Conservation (phyloP, 2,797 vertebrate species). For the Champsocephalus gunnari region DNA sequence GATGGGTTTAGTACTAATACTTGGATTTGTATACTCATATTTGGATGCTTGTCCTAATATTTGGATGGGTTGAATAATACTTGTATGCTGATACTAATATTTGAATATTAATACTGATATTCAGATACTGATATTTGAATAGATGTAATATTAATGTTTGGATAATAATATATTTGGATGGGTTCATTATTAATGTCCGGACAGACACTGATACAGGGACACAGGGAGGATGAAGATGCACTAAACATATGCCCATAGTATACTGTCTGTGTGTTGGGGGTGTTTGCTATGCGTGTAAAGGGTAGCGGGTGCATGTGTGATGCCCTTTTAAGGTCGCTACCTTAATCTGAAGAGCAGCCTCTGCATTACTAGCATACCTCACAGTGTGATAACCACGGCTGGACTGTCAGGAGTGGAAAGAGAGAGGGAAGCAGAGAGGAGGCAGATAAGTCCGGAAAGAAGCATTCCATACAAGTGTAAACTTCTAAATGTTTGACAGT, state of each 20-base stretch:
- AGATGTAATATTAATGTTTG: too few species aligned
- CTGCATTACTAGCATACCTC: conserved; percentile 71
- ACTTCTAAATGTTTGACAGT: conserved; percentile 40
- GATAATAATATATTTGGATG: too few species aligned
- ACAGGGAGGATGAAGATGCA: neutral
- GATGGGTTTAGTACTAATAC: too few species aligned
- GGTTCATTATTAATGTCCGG: too few species aligned
- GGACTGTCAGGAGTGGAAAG: conserved; percentile 4
- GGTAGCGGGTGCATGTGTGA: conserved; percentile 26
- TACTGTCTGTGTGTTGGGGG: neutral
- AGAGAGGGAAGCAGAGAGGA: conserved; percentile 4
- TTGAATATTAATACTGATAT: too few species aligned
- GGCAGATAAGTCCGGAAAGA: conserved; percentile 28
- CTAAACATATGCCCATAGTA: neutral
- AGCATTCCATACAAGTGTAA: conserved; percentile 21
- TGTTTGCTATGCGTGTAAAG: neutral
- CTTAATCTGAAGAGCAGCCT: conserved; percentile 54
- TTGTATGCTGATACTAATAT: too few species aligned
- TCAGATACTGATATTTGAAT: too few species aligned
- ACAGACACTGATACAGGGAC: too few species aligned
- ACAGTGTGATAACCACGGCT: conserved; percentile 58
- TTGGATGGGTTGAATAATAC: too few species aligned
- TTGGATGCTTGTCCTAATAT: too few species aligned
- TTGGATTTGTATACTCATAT: too few species aligned
- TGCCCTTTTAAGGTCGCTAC: conserved; percentile 72